A percentile compares a stretch with the other conserved stretches of the same genome.
phyloP scores from a whole-genome alignment of 2,113 vertebrate species.

The Brachypodius melanocephalos region DNA sequence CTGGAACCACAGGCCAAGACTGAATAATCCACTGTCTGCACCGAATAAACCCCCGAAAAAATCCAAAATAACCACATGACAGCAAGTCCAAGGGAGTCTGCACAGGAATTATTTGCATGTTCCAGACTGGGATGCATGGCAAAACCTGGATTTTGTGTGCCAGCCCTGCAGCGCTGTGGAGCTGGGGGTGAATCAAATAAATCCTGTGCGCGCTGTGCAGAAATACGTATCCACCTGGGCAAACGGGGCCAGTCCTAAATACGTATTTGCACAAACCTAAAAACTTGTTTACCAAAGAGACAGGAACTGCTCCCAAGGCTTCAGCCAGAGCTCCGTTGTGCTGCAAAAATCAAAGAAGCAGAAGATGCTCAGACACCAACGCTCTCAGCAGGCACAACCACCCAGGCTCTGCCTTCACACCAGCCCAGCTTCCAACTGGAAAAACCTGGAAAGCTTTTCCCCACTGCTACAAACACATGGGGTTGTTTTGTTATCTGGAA shows the following conservation, averaged over 20 bases:
- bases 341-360: slow-evolving; percentile 73
- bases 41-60: not conserved
- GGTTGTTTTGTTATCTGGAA: not conserved
- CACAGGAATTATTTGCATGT: not conserved
- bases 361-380: slow-evolving; percentile 55
- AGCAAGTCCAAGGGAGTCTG: not conserved
- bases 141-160: not conserved
- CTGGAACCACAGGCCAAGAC: slow-evolving; percentile 13
- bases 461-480: accelerated
- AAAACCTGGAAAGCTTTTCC: not conserved
- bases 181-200: not conserved
- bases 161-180: not conserved
- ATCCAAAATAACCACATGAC: not conserved
- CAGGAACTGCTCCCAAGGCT: slow-evolving; percentile 69
- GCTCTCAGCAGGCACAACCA: not conserved
- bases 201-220: slow-evolving; percentile 8
- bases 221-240: slow-evolving; percentile 54
- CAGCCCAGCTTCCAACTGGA: accelerated
- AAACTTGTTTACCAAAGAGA: slow-evolving; percentile 75
- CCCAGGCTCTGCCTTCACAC: not conserved
- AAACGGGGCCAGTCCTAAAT: slow-evolving; percentile 31
- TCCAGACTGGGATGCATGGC: slow-evolving; percentile 15
- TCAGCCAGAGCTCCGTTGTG: slow-evolving; percentile 73
- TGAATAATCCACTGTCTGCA: not conserved
- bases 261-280: slow-evolving; percentile 65